Evolutionary conservation across 2,888 invertebrate species (phyloP), one percentile per base, ranked within the genome.

Genomic region (Smittia aterrima): DNA sequence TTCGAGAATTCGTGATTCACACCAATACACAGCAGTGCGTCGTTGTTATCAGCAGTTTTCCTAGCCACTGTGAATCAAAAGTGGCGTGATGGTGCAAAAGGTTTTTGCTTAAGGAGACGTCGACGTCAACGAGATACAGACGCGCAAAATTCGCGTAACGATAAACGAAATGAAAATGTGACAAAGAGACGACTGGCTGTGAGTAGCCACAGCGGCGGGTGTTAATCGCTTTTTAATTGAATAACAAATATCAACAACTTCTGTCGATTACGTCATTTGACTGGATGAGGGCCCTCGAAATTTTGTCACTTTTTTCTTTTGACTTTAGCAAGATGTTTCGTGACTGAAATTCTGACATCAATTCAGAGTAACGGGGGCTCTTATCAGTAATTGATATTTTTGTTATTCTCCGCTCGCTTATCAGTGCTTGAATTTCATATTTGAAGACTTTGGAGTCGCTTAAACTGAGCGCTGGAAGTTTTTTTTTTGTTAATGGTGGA

Each of bases 11-110:
- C 32, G 32, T 72, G 72, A 72, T 25, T 72, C 72, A 72, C 72
- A 72, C 62, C 53, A 71, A 58, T 18, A 47, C 27, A 72, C 72
- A 72, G 72, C 72, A 58, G 70, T 40, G 71, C 22, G 16, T 32
- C 13, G 18, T 4, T 0, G 47, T 72, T 72, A 72, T 72, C 72
- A 72, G 72, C 40, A 40, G 13, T 66, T 72, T 54, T 16, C 27
- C 20, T 54, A 11, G 47, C 47, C n/a, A 47, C n/a, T n/a, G n/a
- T n/a, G n/a, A n/a, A n/a, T n/a, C 16, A 66, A 68, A 70, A 53
- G 54, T 70, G 72, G 72, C 72, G 62, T 72, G 72, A 72, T 72
- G 62, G 72, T 72, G 16, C 62, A 20, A 22, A 72, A 62, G 58
- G 18, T 62, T 22, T 16, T 4, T 27, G 16, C 27, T 32, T 71